These are phyloP conservation scores for Hipparchia semele DNA, from an alignment of 2,888 invertebrate genomes.

Conservation along the genomic window DNA sequence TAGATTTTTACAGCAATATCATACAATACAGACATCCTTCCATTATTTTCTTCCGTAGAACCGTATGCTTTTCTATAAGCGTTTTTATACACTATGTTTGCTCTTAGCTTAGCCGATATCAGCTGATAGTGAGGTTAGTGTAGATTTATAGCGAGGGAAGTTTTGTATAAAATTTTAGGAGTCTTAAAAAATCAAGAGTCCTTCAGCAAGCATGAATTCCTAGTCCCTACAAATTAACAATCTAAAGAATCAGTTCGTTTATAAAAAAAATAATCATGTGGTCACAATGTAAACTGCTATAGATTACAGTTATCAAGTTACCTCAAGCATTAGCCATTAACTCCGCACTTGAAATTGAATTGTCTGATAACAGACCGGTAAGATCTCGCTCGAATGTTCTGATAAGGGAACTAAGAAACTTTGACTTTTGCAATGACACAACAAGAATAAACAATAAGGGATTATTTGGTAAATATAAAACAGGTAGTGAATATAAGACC, in stretches of 20 bases:
- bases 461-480: not conserved
- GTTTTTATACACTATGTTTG: too few relatives aligned
- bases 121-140: too few relatives aligned
- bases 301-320: constrained; percentile 30
- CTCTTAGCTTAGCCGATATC: too few relatives aligned
- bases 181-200: too few relatives aligned
- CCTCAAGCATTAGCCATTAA: constrained; percentile 25
- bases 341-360: constrained; percentile 31
- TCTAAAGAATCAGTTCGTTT: too few relatives aligned
- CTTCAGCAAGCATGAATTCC: too few relatives aligned
- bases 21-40: constrained; percentile 1
- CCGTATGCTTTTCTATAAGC: too few relatives aligned
- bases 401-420: constrained; percentile 25
- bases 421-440: not conserved
- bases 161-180: too few relatives aligned
- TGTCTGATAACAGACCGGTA: constrained; percentile 29
- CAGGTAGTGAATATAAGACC: not conserved
- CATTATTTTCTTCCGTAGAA: too few relatives aligned
- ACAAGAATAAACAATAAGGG: not conserved
- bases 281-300: not conserved
- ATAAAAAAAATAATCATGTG: not conserved
- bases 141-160: too few relatives aligned
- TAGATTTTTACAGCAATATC: not conserved
- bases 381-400: constrained; percentile 23
- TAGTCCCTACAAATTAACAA: too few relatives aligned